Evolutionary conservation across 1,140 invertebrate genomes (phyloP).

Genomic region (Atta colombica): DNA sequence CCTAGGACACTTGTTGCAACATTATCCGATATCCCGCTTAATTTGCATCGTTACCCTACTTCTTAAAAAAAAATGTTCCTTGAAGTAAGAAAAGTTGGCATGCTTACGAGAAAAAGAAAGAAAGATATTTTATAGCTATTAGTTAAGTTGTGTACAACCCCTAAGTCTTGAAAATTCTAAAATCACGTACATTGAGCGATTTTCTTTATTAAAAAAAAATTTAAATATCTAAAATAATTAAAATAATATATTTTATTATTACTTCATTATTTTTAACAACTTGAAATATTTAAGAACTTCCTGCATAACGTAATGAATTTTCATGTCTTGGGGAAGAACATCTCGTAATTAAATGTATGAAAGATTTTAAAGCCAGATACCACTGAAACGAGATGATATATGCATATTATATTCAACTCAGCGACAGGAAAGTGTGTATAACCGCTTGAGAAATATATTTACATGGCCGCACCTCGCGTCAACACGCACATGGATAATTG

Average conservation of each 20-base stretch:
- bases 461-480: conserved; percentile 85
- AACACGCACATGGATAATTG: conserved; percentile 76
- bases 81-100: conserved; percentile 21
- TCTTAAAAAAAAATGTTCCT: conserved; percentile 34
- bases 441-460: conserved; percentile 72
- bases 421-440: conserved; percentile 40
- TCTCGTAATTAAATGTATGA: conserved; percentile 29
- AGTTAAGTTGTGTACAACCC: conserved; percentile 45
- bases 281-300: not conserved
- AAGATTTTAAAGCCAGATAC: conserved; percentile 44
- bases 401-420: conserved; percentile 39
- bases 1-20: conserved; percentile 70
- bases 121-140: conserved; percentile 46
- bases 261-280: not conserved
- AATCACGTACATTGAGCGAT: not conserved
- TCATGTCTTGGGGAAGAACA: conserved; percentile 56
- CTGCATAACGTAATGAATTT: not conserved
- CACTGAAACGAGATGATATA: conserved; percentile 48
- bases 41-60: conserved; percentile 43
- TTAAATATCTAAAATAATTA: not conserved
- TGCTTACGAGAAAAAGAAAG: conserved; percentile 24
- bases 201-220: not conserved
- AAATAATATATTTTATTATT: conserved; percentile 3
- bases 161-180: conserved; percentile 35
- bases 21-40: conserved; percentile 32